Conservation (phyloP, 2,888 invertebrate genomes). For the Leptinotarsa tumamoca region DNA sequence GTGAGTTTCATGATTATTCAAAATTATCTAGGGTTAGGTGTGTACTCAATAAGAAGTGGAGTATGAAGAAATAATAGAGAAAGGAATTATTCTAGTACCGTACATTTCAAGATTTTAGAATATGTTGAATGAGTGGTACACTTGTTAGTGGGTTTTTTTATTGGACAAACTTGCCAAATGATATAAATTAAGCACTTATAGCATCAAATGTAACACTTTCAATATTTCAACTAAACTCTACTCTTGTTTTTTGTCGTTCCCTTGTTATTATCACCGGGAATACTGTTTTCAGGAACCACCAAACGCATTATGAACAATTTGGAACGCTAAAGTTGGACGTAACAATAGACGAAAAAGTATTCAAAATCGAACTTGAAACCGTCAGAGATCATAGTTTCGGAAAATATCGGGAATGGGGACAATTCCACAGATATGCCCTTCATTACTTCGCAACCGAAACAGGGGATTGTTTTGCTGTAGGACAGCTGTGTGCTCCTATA, state of each 20-base stretch:
- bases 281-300: conserved; percentile 71
- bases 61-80: too few relatives aligned
- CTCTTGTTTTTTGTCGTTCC: too few relatives aligned
- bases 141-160: too few relatives aligned
- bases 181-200: too few relatives aligned
- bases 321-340: conserved; percentile 72
- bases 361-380: conserved; percentile 70
- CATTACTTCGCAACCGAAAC: conserved; percentile 78
- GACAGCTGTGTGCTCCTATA: conserved; percentile 74
- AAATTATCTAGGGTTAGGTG: too few relatives aligned
- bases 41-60: too few relatives aligned
- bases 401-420: conserved; percentile 73
- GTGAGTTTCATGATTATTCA: conserved; percentile 63
- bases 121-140: too few relatives aligned
- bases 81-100: too few relatives aligned
- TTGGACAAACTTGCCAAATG: too few relatives aligned
- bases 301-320: conserved; percentile 83
- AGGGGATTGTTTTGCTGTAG: conserved; percentile 75
- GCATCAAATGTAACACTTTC: too few relatives aligned
- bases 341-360: conserved; percentile 68
- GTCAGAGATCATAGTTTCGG: conserved; percentile 80
- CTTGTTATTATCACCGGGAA: neutral
- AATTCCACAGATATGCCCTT: conserved; percentile 76
- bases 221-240: too few relatives aligned
- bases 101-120: too few relatives aligned